Conservation (phyloP, 2,797 vertebrate genomes). For the Erethizon dorsatum region DNA sequence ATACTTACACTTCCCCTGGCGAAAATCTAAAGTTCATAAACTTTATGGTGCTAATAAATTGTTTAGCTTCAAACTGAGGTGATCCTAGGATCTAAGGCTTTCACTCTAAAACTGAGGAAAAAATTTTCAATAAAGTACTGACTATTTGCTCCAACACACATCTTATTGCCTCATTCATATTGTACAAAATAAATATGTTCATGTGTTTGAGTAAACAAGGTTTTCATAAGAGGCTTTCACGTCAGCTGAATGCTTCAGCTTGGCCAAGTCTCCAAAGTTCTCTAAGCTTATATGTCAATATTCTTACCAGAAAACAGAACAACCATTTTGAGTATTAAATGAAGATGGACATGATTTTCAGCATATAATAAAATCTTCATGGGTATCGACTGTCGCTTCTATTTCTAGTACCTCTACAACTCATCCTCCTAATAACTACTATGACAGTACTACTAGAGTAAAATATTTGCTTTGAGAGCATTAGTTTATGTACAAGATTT, state of each 20-base stretch:
- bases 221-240: slow-evolving; percentile 7
- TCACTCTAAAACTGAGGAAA: slow-evolving; percentile 15
- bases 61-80: slow-evolving; percentile 37
- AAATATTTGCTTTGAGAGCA: not conserved
- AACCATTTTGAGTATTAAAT: not conserved
- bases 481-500: not conserved
- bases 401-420: not conserved
- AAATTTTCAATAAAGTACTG: not conserved
- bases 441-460: not conserved
- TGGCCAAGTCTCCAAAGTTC: not conserved
- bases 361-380: not conserved
- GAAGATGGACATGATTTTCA: not conserved
- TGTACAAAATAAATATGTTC: slow-evolving; percentile 20
- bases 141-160: not conserved
- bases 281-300: not conserved
- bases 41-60: slow-evolving; percentile 29
- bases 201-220: not conserved
- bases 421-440: not conserved
- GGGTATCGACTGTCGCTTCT: not conserved
- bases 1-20: not conserved
- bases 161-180: not conserved
- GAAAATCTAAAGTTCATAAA: slow-evolving; percentile 61
- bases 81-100: not conserved
- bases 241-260: not conserved
- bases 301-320: not conserved